Percentiles rank a stretch among this genome's conserved stretches.
phyloP scores from a whole-genome alignment of 2,113 vertebrate genomes.

The Gorsachius goisagi region DNA sequence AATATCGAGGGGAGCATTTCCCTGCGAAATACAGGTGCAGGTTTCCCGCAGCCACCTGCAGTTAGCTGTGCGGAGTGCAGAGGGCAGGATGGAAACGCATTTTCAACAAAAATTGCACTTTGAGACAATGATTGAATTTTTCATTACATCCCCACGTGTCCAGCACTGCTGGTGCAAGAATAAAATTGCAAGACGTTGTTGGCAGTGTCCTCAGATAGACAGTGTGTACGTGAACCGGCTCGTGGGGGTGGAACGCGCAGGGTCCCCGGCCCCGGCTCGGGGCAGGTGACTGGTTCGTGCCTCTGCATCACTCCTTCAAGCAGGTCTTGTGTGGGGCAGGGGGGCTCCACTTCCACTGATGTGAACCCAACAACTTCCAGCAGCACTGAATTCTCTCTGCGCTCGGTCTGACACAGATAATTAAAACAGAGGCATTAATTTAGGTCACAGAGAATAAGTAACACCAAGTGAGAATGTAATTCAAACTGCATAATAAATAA shows the following conservation, averaged over 20 bases:
- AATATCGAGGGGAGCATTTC: not conserved
- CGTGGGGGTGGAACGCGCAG: not conserved
- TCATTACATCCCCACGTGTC: not conserved
- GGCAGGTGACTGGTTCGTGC: not conserved
- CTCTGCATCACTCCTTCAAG: not conserved
- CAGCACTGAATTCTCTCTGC: not conserved
- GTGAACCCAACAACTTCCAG: not conserved
- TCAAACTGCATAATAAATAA: not conserved
- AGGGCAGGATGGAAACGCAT: not conserved
- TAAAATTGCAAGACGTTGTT: not conserved
- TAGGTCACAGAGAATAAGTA: not conserved
- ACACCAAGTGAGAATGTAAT: not conserved
- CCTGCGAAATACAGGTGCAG: not conserved
- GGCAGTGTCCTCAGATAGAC: not conserved
- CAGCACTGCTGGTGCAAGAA: not conserved
- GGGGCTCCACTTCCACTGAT: not conserved
- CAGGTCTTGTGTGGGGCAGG: not conserved
- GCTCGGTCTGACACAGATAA: not conserved
- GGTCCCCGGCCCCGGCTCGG: accelerated
- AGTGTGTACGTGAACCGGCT: accelerated
- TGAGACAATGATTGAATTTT: not conserved
- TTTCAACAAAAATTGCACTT: not conserved
- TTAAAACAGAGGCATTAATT: not conserved
- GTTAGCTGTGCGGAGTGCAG: not conserved
- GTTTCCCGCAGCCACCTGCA: not conserved